Base-by-base conservation (phyloP, 2,113 vertebrate species). In the Vidua chalybeata region DNA sequence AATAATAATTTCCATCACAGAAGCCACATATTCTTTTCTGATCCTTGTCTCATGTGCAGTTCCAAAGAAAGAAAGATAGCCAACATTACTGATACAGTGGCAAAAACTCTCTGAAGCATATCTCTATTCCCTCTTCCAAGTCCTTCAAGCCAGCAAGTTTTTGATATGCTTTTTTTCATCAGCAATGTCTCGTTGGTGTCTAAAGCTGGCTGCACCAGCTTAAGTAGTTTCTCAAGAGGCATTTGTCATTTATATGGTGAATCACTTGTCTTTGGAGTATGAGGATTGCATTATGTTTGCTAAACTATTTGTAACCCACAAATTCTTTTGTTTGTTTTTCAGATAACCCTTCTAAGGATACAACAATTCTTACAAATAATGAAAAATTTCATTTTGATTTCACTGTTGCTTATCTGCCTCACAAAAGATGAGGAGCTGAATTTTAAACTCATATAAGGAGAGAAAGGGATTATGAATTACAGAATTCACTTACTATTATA, bases 361-460 rank as follows among this genome's bases (percentile, higher is more conserved):
- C 2, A 71, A 26, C 0, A 12, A n/a, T 83, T 71, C 55, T 74
- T 68, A 51, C 6, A 69, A 89, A 80, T 35, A 55, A 12, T 62
- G n/a, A 21, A 74, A 83, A 91, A 33, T 43, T 8, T 2, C 27
- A 30, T 58, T 90, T 79, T 73, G 61, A 72, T 84, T 93, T 87
- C 46, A 30, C 13, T 49, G 10, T 61, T 91, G 20, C 15, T 91
- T 82, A 69, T 79, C 26, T 85, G 15, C 31, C 41, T 74, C 39
- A 66, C 9, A 33, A 41, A 84, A 72, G 45, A 87, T 46, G 14
- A 73, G 45, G 30, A 84, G 24, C 8, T 51, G 74, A 79, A 87
- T 93, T 94, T 93, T 76, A 80, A 91, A 58, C 10, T 24, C 45
- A 35, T 49, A 71, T 68, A 71, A 95, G 52, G 24, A 83, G 21